A percentile compares a stretch with the other conserved stretches of the same genome.
phyloP scores from a whole-genome alignment of 2,797 vertebrate species.

The Poecilia picta region DNA sequence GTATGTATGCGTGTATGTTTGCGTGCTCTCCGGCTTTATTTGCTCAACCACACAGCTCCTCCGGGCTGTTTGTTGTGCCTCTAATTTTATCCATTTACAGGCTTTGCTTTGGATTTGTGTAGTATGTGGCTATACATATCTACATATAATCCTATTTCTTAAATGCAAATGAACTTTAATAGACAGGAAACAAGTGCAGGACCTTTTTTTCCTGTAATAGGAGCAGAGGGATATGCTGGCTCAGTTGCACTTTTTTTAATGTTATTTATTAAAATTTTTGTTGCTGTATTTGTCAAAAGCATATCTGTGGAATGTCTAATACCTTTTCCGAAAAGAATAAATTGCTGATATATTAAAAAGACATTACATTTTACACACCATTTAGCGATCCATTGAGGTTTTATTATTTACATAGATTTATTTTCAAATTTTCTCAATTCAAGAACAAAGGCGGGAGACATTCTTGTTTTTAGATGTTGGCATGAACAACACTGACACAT shows the following conservation, averaged over 20 bases:
- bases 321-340: neutral
- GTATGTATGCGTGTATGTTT: slow-evolving; percentile 3
- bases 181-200: slow-evolving; percentile 14
- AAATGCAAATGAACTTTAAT: slow-evolving; percentile 26
- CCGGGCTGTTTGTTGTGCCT: slow-evolving; percentile 27
- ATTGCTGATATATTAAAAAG: neutral
- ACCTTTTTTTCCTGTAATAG: slow-evolving; percentile 4
- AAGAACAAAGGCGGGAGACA: neutral
- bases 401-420: neutral
- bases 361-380: neutral
- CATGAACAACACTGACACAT: slow-evolving; percentile 23
- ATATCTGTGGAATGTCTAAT: neutral
- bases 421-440: neutral
- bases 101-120: slow-evolving; percentile 22
- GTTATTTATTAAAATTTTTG: neutral
- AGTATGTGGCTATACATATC: neutral
- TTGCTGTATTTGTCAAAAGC: neutral
- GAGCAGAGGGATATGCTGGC: neutral
- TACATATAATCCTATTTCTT: slow-evolving; percentile 19
- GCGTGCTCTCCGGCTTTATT: slow-evolving; percentile 4
- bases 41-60: slow-evolving; percentile 41
- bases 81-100: slow-evolving; percentile 56
- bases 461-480: slow-evolving; percentile 7
- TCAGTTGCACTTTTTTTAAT: neutral
- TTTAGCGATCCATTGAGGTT: neutral